These are phyloP conservation scores for Camponotus fellah DNA, from an alignment of 2,888 invertebrate species.

Conservation along the genomic window DNA sequence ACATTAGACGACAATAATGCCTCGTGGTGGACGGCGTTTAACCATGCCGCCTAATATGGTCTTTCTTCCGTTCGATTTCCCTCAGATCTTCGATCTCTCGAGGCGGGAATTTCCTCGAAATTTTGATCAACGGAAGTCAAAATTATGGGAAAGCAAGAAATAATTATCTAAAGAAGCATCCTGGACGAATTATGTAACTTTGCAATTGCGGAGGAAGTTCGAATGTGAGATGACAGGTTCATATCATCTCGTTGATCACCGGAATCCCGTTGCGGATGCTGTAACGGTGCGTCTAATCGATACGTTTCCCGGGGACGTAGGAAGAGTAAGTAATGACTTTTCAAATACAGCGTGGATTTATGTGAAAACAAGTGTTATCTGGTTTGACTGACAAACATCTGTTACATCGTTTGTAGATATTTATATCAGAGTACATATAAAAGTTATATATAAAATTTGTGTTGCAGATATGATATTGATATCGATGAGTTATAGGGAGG, in stretches of 20 bases:
- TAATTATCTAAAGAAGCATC: not conserved
- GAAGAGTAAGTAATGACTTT: slow-evolving; percentile 58
- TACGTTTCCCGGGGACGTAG: slow-evolving; percentile 26
- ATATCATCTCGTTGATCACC: slow-evolving; percentile 6
- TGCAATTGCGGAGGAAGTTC: not conserved
- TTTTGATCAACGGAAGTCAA: not conserved
- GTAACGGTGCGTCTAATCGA: slow-evolving; percentile 52
- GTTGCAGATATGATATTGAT: not conserved
- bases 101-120: not conserved
- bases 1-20: slow-evolving; percentile 70
- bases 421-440: not conserved
- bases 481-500: not conserved
- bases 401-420: slow-evolving; percentile 55
- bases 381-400: slow-evolving; percentile 43
- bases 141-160: not conserved
- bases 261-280: slow-evolving; percentile 39
- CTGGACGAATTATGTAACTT: not conserved
- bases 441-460: not conserved
- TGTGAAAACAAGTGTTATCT: slow-evolving; percentile 61
- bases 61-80: slow-evolving; percentile 33
- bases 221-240: slow-evolving; percentile 8
- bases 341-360: slow-evolving; percentile 52
- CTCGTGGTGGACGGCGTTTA: slow-evolving; percentile 54
- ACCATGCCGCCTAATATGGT: slow-evolving; percentile 52
- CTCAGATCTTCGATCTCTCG: not conserved